Base-by-base conservation (phyloP, 1,140 invertebrate species). In the Himalopsyche phryganea region DNA sequence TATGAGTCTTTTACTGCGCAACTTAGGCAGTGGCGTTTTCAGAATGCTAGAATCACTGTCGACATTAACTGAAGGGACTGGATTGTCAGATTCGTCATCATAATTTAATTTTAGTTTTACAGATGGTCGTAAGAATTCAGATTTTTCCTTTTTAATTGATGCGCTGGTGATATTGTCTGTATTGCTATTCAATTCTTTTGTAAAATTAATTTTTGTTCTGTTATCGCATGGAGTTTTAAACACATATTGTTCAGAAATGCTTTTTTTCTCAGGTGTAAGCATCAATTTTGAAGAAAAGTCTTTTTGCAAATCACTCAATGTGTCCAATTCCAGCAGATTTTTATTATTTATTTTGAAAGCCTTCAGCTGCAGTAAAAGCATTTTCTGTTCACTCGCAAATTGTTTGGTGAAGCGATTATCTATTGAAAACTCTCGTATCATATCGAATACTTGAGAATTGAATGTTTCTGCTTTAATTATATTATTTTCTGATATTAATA, bases 231-330 rank as follows among this genome's bases (percentile, higher is more conserved):
- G 53, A 10, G 53, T 56, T 32, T 45, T 23, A 28, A 56, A 56
- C 13, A 20, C 28, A 13, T 19, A 9, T 13, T 33, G 18, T 13
- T 11, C 32, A 32, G 11, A n/a, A n/a, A n/a, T n/a, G n/a, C n/a
- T 23, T 41, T 35, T 52, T 50, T 58, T 64, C 45, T 53, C 49
- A 3, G 62, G 62, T 4, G 62, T 60, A 6, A 64, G 23, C n/a
- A 42, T 33, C 32, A 64, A 46, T 50, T 60, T 64, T 35, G 19
- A 35, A 28, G 6, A 20, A 40, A 60, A 50, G 46, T 60, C 58
- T 28, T 1, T 45, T 13, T 46, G 32, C 13, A 60, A 45, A 38
- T 60, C 45, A 28, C 49, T 23, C 11, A 57, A 33, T 6, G n/a
- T 36, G 9, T 60, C 45, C 23, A 42, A 40, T 11, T 51, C 32